Evolutionary conservation across 1,140 invertebrate genomes (phyloP), one percentile per base, ranked within the genome.

Genomic region (Tetramorium simillimum): DNA sequence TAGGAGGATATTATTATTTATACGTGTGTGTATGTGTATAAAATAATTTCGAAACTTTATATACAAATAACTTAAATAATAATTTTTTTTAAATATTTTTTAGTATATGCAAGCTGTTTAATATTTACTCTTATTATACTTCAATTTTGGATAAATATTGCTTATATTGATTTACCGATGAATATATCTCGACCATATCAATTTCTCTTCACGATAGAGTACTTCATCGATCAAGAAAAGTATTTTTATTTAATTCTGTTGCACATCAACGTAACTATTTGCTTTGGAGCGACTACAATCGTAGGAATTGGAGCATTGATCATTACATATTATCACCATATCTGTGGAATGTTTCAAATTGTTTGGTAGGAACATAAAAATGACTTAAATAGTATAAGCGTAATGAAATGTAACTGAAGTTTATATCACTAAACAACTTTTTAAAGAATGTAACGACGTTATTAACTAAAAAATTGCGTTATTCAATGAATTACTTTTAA

Each of bases 341-440:
- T 9, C 10, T 53, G 46, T 53, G 62, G 62, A 51, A 16, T 69
- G 62, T 80, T 80, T 40, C 67, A n/a, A 6, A 80, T 80, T 1
- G 77, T 43, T 18, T 67, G 60, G 76, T 67, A 78, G 0, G 46
- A 62, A 10, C 3, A 53, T 16, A 53, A 10, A 53, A 53, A 53
- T 18, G 6, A 14, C 2, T 12, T 46, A 18, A 53, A 18, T 53
- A 53, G 6, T 2, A 53, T 53, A 1, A 53, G 18, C 5, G 51
- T 14, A 14, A 49, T 16, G 3, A 51, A 12, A 16, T 51, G 2
- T 51, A 51, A 51, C 16, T 53, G 16, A 18, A 18, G 51, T 53
- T 53, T 53, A 53, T 53, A 67, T 14, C 9, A 43, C 9, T 43
- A 21, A 21, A 14, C 4, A 40, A 18, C 9, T 14, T 53, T 7